Conservation (phyloP, 2,888 invertebrate species). For the Galeruca laticollis region DNA sequence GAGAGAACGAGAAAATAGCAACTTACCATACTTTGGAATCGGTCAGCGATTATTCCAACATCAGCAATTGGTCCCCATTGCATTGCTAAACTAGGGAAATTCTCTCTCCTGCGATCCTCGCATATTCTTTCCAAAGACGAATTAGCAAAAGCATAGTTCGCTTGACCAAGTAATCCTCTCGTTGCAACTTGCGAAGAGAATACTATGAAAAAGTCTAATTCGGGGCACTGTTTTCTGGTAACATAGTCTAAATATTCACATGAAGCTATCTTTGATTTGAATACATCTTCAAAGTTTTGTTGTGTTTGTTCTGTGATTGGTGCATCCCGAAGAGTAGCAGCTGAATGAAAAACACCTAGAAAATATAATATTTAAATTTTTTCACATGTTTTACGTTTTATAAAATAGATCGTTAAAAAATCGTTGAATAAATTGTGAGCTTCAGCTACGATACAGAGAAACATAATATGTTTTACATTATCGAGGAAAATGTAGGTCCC, state of each 20-base stretch:
- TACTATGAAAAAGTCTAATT: slow-evolving; percentile 56
- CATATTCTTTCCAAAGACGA: slow-evolving; percentile 54
- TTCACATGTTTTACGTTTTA: too few species aligned
- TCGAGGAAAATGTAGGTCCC: too few species aligned
- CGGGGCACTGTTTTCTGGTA: slow-evolving; percentile 67
- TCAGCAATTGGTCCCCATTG: slow-evolving; percentile 55
- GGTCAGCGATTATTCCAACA: slow-evolving; percentile 40
- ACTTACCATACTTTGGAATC: too few species aligned
- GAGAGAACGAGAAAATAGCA: too few species aligned
- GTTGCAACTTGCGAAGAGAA: slow-evolving; percentile 53
- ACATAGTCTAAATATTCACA: slow-evolving; percentile 70
- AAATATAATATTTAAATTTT: too few species aligned
- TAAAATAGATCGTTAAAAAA: too few species aligned
- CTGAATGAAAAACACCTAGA: slow-evolving; percentile 52
- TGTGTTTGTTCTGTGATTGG: slow-evolving; percentile 70
- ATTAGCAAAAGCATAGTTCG: slow-evolving; percentile 55
- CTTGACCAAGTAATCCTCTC: slow-evolving; percentile 53
- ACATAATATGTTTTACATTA: too few species aligned
- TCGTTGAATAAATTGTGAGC: too few species aligned
- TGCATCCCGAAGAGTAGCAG: slow-evolving; percentile 70
- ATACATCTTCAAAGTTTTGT: slow-evolving; percentile 68
- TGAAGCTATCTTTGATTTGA: slow-evolving; percentile 71
- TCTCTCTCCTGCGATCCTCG: slow-evolving; percentile 48
- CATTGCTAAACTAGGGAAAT: slow-evolving; percentile 52
- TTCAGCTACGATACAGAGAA: too few species aligned